Evolutionary conservation across 2,113 vertebrate genomes (phyloP).

Genomic region (Scalopus aquaticus): DNA sequence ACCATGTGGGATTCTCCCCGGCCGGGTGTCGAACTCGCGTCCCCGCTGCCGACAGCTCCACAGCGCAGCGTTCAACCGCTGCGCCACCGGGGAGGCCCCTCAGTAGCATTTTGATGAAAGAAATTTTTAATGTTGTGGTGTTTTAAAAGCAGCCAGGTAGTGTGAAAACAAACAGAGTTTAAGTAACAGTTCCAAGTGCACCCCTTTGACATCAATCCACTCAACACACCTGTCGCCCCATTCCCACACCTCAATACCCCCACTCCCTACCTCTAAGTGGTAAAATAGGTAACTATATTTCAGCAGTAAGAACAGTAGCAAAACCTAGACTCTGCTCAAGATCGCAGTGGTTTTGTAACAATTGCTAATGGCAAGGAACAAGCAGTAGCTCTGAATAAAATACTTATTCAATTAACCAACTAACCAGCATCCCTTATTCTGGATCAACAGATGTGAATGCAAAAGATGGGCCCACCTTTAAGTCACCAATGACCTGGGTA

Average conservation of each 20-base stretch:
- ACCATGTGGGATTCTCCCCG: too few species aligned
- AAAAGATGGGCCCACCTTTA: not conserved
- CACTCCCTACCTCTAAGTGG: fast-evolving
- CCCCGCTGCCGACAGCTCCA: too few species aligned
- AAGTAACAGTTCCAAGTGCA: not conserved
- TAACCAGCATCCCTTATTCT: not conserved
- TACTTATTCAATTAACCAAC: too few species aligned
- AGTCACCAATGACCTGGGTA: not conserved
- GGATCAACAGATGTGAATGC: not conserved
- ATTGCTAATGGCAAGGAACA: not conserved
- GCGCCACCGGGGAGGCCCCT: too few species aligned
- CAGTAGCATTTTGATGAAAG: not conserved
- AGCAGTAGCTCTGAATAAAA: not conserved
- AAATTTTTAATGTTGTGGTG: not conserved
- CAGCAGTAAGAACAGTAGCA: not conserved
- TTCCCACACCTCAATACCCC: not conserved
- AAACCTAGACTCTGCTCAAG: fast-evolving
- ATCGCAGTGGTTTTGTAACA: too few species aligned
- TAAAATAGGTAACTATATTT: not conserved
- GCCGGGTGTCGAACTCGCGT: too few species aligned
- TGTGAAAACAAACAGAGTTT: fast-evolving
- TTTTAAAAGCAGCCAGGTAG: not conserved
- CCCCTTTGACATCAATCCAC: not conserved
- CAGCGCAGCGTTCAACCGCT: too few species aligned
- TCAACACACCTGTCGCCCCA: not conserved